A percentile compares a stretch with the other conserved stretches of the same genome.
Evolutionary conservation across 2,113 vertebrate species (phyloP).

Genomic region (Eudyptes chrysolophus): DNA sequence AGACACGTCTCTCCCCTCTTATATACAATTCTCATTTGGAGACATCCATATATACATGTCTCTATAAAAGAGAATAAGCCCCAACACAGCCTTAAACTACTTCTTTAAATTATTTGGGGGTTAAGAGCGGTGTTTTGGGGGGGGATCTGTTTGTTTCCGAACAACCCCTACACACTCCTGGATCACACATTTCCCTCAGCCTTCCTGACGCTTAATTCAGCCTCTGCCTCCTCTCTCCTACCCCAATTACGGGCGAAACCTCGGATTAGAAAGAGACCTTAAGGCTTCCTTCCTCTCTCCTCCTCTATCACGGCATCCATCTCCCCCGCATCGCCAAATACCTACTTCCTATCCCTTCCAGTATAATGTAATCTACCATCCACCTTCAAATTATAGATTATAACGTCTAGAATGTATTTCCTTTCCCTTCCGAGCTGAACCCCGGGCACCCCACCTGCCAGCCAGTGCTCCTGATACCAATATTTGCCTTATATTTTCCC

Average conservation of each 20-base stretch:
- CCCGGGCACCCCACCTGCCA: neutral
- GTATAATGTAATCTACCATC: neutral
- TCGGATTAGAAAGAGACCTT: neutral
- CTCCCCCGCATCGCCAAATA: neutral
- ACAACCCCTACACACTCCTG: neutral
- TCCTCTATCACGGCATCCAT: neutral
- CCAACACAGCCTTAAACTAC: neutral
- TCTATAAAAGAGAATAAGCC: neutral
- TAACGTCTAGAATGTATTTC: neutral
- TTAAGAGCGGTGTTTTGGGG: neutral
- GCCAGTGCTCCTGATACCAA: neutral
- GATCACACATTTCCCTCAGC: neutral
- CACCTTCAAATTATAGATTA: neutral
- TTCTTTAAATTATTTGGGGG: neutral
- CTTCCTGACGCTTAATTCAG: neutral
- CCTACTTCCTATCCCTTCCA: neutral
- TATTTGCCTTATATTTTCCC: neutral
- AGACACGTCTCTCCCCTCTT: slow-evolving; percentile 45
- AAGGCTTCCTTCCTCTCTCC: neutral
- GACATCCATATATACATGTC: neutral
- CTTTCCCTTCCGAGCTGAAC: neutral
- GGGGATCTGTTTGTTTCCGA: neutral
- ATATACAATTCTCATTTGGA: slow-evolving; percentile 9
- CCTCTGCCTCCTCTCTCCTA: neutral
- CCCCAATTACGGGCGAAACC: neutral